These are phyloP conservation scores for Ornithorhynchus anatinus DNA, from an alignment of 2,113 vertebrate genomes.

Conservation along the genomic window DNA sequence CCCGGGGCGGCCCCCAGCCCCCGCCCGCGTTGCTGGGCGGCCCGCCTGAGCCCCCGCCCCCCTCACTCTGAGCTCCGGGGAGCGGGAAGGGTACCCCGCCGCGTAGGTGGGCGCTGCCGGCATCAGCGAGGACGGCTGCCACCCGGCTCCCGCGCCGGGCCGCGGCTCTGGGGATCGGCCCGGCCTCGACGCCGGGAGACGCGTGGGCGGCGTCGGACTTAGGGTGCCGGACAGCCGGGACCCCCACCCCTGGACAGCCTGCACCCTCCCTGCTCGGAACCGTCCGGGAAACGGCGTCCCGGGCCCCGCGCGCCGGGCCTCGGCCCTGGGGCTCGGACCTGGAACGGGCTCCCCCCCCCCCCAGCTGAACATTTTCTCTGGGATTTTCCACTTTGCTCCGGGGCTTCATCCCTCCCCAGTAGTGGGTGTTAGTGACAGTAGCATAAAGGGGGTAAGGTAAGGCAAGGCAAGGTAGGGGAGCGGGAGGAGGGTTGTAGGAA, in stretches of 20 bases:
- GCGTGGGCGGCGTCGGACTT: not conserved
- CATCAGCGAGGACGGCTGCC: constrained; percentile 1
- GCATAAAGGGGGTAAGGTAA: not conserved
- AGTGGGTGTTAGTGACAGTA: not conserved
- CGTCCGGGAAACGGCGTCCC: not conserved
- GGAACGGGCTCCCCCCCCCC: not conserved
- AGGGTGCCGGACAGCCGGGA: not conserved
- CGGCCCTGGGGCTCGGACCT: constrained; percentile 2
- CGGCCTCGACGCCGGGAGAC: not conserved
- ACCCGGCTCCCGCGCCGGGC: not conserved
- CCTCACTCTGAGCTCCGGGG: constrained; percentile 49
- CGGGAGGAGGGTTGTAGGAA: not conserved
- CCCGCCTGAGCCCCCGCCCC: constrained; percentile 76
- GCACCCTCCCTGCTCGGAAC: not conserved
- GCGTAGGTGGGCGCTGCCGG: not conserved
- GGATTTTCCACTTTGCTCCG: not conserved
- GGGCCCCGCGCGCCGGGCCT: not conserved
- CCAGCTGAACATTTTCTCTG: not conserved
- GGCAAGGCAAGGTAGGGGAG: not conserved
- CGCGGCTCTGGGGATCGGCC: not conserved
- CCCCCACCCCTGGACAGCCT: not conserved
- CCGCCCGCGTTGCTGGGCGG: constrained; percentile 80
- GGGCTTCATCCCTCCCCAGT: not conserved
- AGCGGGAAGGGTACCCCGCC: not conserved
- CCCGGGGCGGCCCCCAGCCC: constrained; percentile 64